Base-by-base conservation (phyloP, 2,113 vertebrate genomes). In the Neoarius graeffei region DNA sequence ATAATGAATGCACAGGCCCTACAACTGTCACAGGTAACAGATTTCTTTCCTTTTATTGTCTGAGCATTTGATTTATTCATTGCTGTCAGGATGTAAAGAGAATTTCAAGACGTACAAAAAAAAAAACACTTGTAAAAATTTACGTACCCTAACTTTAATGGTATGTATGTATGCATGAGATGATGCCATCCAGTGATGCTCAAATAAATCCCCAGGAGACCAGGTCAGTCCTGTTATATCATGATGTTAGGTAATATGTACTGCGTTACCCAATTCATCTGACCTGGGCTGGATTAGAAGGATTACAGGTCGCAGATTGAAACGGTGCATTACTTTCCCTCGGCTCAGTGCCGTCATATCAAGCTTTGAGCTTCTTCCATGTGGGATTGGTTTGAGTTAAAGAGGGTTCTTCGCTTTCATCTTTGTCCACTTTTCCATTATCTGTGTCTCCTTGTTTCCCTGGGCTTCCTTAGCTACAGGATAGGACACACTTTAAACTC, bases 141-240 rank as follows among this genome's bases (percentile, higher is more conserved):
- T 42, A 42, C 35, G 35, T 42, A 2, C 35, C 35, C 35, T 42
- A 35, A 35, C 30, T 35, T 35, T 35, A n/a, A n/a, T n/a, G n/a
- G n/a, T n/a, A n/a, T n/a, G n/a, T n/a, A 42, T 42, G 35, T 62
- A 62, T 64, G 23, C 60, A 64, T 64, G 50, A 86, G 74, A 84
- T 71, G 62, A 23, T 83, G 50, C 73, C 25, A 54, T 69, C 62
- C 54, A 17, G 15, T 0, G 25, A 54, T 13, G 80, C n/a, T 25
- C 73, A 42, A 80, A 87, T 93, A 88, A 90, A 92, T 91, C 92
- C 85, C 42, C 10, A 20, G 20, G 64, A 88, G 86, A 88, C 52
- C 79, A 84, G 85, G 86, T 84, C 76, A 82, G 87, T 93, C 91
- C 91, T 88, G 90, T 95, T 94, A 91, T 92, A 86, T 93, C 92